phyloP scores from a whole-genome alignment of 2,113 vertebrate genomes.

The Thomomys bottae region DNA sequence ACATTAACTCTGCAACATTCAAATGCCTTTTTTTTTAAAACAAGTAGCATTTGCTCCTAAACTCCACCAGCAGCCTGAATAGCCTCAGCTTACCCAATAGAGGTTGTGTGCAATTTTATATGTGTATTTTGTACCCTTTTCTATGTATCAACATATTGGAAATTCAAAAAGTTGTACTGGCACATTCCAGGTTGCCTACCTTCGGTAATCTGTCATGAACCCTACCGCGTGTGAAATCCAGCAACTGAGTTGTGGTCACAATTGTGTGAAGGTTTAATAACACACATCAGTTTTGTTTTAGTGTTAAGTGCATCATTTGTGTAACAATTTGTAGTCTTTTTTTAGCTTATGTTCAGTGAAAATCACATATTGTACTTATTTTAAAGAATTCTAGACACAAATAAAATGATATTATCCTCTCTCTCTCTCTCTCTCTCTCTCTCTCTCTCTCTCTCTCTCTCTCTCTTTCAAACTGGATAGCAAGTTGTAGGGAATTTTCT shows the following conservation, averaged over 20 bases:
- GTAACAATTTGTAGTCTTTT: background rate
- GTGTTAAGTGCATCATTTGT: slow-evolving; percentile 7
- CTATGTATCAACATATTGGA: slow-evolving; percentile 68
- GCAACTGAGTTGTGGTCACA: background rate
- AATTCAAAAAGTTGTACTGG: slow-evolving; percentile 22
- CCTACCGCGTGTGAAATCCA: background rate
- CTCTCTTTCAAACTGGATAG: background rate
- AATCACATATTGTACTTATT: slow-evolving; percentile 52
- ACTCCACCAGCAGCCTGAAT: slow-evolving; percentile 3
- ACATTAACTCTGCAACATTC: slow-evolving; percentile 15
- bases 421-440: background rate
- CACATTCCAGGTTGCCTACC: background rate
- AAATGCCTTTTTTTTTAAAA: slow-evolving; percentile 31
- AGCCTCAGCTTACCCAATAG: slow-evolving; percentile 83
- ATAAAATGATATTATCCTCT: slow-evolving; percentile 41
- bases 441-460: background rate
- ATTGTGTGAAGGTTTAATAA: background rate
- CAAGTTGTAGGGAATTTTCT: background rate
- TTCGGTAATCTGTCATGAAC: slow-evolving; percentile 9
- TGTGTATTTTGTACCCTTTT: slow-evolving; percentile 87
- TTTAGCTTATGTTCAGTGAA: slow-evolving; percentile 5
- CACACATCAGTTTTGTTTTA: background rate
- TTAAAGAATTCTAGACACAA: slow-evolving; percentile 43
- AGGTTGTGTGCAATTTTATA: slow-evolving; percentile 86
- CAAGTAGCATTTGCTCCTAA: slow-evolving; percentile 23